These are phyloP conservation scores for Tuta absoluta DNA, from an alignment of 2,888 invertebrate genomes.

Conservation along the genomic window DNA sequence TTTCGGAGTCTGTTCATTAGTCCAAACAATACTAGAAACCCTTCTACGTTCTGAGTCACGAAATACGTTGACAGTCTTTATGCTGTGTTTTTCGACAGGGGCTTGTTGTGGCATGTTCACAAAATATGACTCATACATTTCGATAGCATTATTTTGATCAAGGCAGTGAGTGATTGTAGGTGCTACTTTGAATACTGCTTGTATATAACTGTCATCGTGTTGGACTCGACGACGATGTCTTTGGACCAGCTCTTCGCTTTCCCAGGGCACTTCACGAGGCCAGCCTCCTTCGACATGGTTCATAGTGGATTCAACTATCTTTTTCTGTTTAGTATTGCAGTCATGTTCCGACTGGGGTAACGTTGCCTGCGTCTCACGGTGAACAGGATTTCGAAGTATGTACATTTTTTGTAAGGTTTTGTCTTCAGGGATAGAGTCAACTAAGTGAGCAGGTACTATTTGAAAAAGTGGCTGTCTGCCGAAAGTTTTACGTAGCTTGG, in stretches of 20 bases:
- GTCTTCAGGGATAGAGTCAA: conserved; percentile 69
- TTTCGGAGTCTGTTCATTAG: conserved; percentile 83
- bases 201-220: conserved; percentile 88
- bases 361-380: conserved; percentile 72
- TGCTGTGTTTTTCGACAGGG: conserved; percentile 79
- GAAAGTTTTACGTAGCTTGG: conserved; percentile 73
- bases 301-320: conserved; percentile 82
- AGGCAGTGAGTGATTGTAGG: conserved; percentile 84
- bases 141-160: conserved; percentile 89
- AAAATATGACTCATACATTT: conserved; percentile 90
- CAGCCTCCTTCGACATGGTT: conserved; percentile 91
- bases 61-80: conserved; percentile 85
- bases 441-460: conserved; percentile 60
- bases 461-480: conserved; percentile 77
- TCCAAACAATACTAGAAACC: conserved; percentile 85
- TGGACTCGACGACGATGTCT: conserved; percentile 89
- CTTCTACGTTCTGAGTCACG: conserved; percentile 79
- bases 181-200: conserved; percentile 81
- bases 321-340: conserved; percentile 83
- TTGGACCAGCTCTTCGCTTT: conserved; percentile 85
- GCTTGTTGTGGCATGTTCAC: conserved; percentile 72
- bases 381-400: conserved; percentile 76
- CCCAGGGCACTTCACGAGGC: conserved; percentile 87
- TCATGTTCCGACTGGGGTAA: conserved; percentile 72
- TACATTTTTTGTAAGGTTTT: conserved; percentile 65